A percentile compares a stretch with the other conserved stretches of the same genome.
Conservation (phyloP, 2,797 vertebrate genomes). For the Lithobates sylvaticus region DNA sequence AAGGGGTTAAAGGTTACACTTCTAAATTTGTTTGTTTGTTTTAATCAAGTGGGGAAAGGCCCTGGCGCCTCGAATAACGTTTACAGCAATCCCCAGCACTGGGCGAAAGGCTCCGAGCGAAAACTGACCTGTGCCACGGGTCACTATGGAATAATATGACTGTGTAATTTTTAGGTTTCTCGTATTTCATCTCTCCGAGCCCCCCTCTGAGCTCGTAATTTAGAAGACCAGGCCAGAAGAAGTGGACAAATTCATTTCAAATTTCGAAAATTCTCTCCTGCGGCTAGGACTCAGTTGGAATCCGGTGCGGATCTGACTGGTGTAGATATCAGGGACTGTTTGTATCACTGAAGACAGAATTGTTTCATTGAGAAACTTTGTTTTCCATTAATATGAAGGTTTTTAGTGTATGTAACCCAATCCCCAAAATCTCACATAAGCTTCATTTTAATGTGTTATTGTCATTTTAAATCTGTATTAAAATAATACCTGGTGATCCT, state of each 20-base stretch:
- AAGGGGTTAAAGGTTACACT: constrained; percentile 43
- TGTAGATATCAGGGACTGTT: no score
- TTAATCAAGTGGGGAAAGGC: constrained; percentile 50
- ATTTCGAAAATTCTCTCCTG: background rate
- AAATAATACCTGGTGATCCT: no score
- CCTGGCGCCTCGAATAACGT: constrained; percentile 55
- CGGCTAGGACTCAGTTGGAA: no score
- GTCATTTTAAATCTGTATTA: no score
- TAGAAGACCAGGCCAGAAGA: constrained; percentile 16
- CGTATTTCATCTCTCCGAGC: constrained; percentile 45
- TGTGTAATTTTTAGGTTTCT: constrained; percentile 55
- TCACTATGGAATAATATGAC: constrained; percentile 58
- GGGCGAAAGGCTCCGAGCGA: constrained; percentile 31
- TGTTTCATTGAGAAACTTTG: no score
- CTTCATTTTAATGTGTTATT: no score
- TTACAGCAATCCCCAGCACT: constrained; percentile 35
- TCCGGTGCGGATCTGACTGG: no score
- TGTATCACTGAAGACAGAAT: no score
- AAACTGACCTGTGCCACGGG: constrained; percentile 48
- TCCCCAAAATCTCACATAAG: no score
- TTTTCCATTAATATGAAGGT: no score
- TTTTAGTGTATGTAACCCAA: no score
- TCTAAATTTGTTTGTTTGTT: constrained; percentile 53
- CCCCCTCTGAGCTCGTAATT: constrained; percentile 28
- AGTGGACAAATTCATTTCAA: constrained; percentile 8